Evolutionary conservation across 1,140 invertebrate species (phyloP).

Genomic region (Brachionus koreanus): DNA sequence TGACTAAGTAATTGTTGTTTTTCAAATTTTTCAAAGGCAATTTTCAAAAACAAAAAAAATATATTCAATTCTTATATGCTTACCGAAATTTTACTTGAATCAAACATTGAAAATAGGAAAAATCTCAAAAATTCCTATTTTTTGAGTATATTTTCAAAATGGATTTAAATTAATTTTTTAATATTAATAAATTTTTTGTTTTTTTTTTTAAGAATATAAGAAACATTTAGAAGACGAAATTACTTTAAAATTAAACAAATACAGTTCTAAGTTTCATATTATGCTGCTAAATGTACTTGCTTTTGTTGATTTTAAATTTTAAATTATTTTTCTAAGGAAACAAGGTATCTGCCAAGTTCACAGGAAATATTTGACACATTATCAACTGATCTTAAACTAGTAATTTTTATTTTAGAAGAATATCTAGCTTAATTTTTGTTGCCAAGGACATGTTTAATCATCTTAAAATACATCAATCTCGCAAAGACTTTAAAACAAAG

Average conservation of each 20-base stretch:
- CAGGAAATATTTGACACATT: neutral
- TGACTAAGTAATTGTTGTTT: neutral
- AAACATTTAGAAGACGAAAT: neutral
- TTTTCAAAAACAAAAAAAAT: conserved; percentile 26
- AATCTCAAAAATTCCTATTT: conserved; percentile 35
- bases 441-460: neutral
- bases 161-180: neutral
- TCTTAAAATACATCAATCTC: neutral
- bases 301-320: neutral
- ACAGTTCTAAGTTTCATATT: conserved; percentile 2
- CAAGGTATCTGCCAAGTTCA: neutral
- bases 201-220: neutral
- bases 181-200: neutral
- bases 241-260: neutral
- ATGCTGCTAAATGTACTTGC: conserved; percentile 32
- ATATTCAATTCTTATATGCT: conserved; percentile 43
- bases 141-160: neutral
- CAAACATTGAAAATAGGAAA: neutral
- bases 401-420: neutral
- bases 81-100: conserved; percentile 33
- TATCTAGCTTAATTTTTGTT: neutral
- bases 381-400: neutral
- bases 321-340: neutral
- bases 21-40: neutral
- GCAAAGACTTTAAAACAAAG: neutral